A percentile compares a stretch with the other conserved stretches of the same genome.
Conservation (phyloP, 2,113 vertebrate genomes). For the Spea bombifrons region DNA sequence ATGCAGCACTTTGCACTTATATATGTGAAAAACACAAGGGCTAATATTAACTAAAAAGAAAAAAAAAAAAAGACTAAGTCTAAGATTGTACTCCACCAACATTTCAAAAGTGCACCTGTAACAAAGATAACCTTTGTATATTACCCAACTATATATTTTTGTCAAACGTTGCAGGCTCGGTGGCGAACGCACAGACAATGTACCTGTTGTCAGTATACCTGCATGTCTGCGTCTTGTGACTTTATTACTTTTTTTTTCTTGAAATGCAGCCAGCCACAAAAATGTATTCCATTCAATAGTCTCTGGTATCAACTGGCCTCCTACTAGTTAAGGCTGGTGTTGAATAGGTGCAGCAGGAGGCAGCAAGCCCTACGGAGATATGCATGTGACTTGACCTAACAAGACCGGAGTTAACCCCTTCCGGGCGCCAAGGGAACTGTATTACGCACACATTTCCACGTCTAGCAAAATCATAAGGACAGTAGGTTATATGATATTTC, state of each 20-base stretch:
- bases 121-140: conserved; percentile 37
- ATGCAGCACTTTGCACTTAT: too few species aligned
- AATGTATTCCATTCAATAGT: conserved; percentile 21
- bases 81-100: too few species aligned
- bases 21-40: too few species aligned
- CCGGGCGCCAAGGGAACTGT: too few species aligned
- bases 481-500: too few species aligned
- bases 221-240: conserved; percentile 35
- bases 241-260: conserved; percentile 37
- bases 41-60: too few species aligned
- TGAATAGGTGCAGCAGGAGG: conserved; percentile 21
- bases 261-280: conserved; percentile 23
- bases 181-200: conserved; percentile 28
- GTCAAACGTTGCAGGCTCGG: conserved; percentile 1
- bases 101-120: neutral
- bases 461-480: too few species aligned
- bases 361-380: neutral
- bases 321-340: conserved; percentile 35
- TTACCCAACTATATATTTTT: conserved; percentile 3
- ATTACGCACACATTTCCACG: too few species aligned
- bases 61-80: too few species aligned
- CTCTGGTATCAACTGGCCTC: conserved; percentile 38
- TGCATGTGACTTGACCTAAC: conserved; percentile 15
- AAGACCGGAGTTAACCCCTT: too few species aligned
- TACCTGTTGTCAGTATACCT: conserved; percentile 42